Evolutionary conservation across 2,888 invertebrate species (phyloP), one percentile per base, ranked within the genome.

Genomic region (Brenthis ino): DNA sequence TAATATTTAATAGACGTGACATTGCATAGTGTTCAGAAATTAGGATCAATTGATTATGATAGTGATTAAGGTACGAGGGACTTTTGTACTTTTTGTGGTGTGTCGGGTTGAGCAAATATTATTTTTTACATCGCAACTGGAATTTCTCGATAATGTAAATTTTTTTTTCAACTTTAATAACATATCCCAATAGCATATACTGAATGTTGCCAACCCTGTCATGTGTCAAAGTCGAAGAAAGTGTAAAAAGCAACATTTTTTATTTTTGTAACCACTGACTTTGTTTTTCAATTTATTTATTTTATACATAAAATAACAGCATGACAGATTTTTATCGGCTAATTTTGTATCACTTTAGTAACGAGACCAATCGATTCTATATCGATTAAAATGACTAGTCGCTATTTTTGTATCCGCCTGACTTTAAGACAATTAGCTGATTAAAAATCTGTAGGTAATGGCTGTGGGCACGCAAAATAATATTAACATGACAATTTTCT

Each of bases 71-170:
- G 73, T 28, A 28, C 78, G 84, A 82, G 77, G 85, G 86, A 90
- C 81, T 91, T 91, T 91, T 91, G 89, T 89, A 91, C 90, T 88
- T 84, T 89, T 88, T 87, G 88, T 87, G 88, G 89, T 88, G 85
- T 87, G 87, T 57, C 82, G 88, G 88, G 87, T 89, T 87, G 85
- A 67, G 85, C 86, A 83, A 82, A 70, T 43, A 76, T 66, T 77
- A 72, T 77, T 70, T 76, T 74, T 73, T 66, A 60, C 28, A n/a
- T 28, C n/a, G 24, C 6, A 8, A 50, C 28, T 3, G n/a, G n/a
- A 50, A n/a, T 33, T 43, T 43, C 24, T 51, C 53, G 51, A 24
- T 54, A 55, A 54, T 1, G n/a, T 33, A 33, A 0, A 14, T n/a
- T 47, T 55, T 67, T 67, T 50, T 20, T 43, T 56, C 20, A 6